Base-by-base conservation (phyloP, 2,797 vertebrate species). In the Typhlichthys subterraneus region DNA sequence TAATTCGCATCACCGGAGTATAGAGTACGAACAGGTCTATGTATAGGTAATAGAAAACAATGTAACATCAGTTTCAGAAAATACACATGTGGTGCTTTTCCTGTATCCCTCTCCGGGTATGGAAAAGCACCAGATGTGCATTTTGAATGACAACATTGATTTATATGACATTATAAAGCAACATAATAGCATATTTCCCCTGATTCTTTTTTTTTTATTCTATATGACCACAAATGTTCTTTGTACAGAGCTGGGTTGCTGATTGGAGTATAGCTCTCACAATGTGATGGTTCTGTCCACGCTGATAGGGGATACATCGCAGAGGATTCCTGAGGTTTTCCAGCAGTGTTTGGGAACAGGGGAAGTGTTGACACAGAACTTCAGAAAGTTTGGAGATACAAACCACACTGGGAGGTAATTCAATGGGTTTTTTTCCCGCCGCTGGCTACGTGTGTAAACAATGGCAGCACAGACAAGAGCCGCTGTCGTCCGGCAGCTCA, bases 281-380 rank as follows among this genome's bases (percentile, higher is more conserved):
- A 79, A 65, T 46, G 13, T 70, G 45, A 63, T 68, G 50, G 51
- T 67, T 67, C 65, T 67, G 73, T 77, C 65, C 59, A 67, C 68
- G 50, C 59, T 64, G 63, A 63, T 50, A 52, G 58, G 42, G 23
- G 50, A 64, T 65, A 63, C 55, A 55, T 46, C 56, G 63, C 58
- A 62, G 59, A 78, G 59, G 73, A 82, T 84, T 83, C 79, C 73
- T 85, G 81, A 75, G 86, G 82, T 63, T 82, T 85, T 53, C 59
- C 60, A 61, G 51, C 64, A 69, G 77, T 79, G 80, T 79, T 73
- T 70, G 58, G 66, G 65, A 75, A 76, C 63, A 51, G 14, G 15
- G 53, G 51, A 75, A 67, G 77, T 85, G 85, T 77, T 83, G 80
- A 84, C 73, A 72, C 15, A 73, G 71, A 69, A 74, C 76, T 86